Base-by-base conservation (phyloP, 1,140 invertebrate species). In the Mesaphorura yosii region DNA sequence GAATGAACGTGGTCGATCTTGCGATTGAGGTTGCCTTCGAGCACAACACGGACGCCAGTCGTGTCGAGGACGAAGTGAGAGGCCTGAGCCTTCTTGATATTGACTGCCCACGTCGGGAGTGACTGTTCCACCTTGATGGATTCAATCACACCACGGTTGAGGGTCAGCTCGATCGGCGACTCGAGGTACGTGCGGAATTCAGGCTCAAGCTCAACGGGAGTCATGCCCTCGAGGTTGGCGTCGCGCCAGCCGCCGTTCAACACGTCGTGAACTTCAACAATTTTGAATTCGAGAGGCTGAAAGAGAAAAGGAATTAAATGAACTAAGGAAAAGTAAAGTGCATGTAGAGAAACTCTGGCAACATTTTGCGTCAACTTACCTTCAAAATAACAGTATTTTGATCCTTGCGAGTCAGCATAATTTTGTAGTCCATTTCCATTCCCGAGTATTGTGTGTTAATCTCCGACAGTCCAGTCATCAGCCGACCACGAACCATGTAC, bases 11-110 rank as follows among this genome's bases (percentile, higher is more conserved):
- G 28, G 51, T 59, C 55, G 48, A 54, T 57, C 22, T 57, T 46
- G 19, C 60, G 57, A 55, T 62, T 57, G 19, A 62, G 20, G 48
- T 62, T 62, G 19, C 60, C 60, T n/a, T 56, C 41, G 19, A 62
- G 23, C 22, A 62, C 45, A 2, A 26, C 1, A 28, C 53, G 51
- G 22, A 27, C 44, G 17, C 56, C 57, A 25, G 38, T 45, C 23
- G 60, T 39, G 49, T 62, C 51, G 1, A 62, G 2, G 20, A 49
- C 56, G 46, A 56, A 56, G 28, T 44, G 26, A 27, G 57, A 59
- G 17, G 44, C 60, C 48, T 57, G 53, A 47, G 56, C 49, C 29
- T 50, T 53, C 56, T 58, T 62, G 27, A 58, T 54, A 50, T 62
- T 62, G 29, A 53, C 41, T 20, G 37, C 44, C 42, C 44, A 53